These are phyloP conservation scores for Xiphophorus couchianus DNA, from an alignment of 2,113 vertebrate genomes.

Conservation along the genomic window DNA sequence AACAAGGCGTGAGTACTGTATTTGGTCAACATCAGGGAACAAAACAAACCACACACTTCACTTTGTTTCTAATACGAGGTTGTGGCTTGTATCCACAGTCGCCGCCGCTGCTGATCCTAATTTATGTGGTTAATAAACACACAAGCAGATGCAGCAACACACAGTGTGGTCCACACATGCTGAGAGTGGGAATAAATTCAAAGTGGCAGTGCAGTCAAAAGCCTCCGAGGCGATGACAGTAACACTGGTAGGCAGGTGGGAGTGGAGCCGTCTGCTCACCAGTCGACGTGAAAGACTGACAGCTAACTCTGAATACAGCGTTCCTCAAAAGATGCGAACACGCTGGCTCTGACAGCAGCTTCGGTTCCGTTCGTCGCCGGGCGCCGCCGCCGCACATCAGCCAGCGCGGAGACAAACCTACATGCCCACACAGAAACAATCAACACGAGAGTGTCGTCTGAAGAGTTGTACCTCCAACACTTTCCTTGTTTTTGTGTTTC, in stretches of 20 bases:
- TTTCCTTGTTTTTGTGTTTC: neutral
- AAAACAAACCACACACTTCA: neutral
- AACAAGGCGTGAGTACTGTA: too few relatives aligned
- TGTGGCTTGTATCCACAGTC: slow-evolving; percentile 4
- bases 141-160: slow-evolving; percentile 17
- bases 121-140: slow-evolving; percentile 18
- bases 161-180: slow-evolving; percentile 19
- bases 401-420: slow-evolving; percentile 14
- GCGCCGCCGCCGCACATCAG: neutral
- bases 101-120: slow-evolving; percentile 13
- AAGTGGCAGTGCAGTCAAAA: slow-evolving; percentile 62
- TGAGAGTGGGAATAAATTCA: slow-evolving; percentile 54
- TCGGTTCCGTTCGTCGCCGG: slow-evolving; percentile 2
- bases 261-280: slow-evolving; percentile 64
- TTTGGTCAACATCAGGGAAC: neutral
- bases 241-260: slow-evolving; percentile 62
- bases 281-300: slow-evolving; percentile 44
- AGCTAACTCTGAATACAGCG: slow-evolving; percentile 27
- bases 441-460: slow-evolving; percentile 1
- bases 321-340: neutral
- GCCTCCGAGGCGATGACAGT: slow-evolving; percentile 62
- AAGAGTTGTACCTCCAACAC: slow-evolving; percentile 11
- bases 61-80: slow-evolving; percentile 9
- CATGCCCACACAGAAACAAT: slow-evolving; percentile 9
- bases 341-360: slow-evolving; percentile 7